These are phyloP conservation scores for Chaenogobius annularis DNA, from an alignment of 2,113 vertebrate genomes.

Conservation along the genomic window DNA sequence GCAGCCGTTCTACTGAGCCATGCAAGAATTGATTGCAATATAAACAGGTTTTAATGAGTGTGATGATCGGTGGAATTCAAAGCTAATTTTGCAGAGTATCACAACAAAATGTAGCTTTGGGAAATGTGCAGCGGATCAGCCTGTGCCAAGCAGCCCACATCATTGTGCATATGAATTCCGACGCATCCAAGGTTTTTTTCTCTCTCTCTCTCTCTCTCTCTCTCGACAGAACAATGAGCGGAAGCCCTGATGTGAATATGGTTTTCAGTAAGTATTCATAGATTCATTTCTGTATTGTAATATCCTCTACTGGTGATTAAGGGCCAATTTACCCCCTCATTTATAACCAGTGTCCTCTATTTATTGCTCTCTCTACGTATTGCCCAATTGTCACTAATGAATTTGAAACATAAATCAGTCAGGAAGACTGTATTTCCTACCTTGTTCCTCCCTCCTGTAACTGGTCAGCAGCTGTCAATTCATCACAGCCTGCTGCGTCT, in stretches of 20 bases:
- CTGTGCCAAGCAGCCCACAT: constrained; percentile 37
- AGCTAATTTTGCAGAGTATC: constrained; percentile 57
- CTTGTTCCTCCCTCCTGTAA: not conserved
- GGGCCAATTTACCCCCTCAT: not conserved
- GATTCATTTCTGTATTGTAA: not conserved
- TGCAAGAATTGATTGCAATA: constrained; percentile 54
- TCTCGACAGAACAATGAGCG: constrained; percentile 1
- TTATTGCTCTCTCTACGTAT: not conserved
- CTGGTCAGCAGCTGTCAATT: not conserved
- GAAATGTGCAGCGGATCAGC: constrained; percentile 24
- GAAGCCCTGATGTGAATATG: not conserved
- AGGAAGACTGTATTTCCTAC: not conserved
- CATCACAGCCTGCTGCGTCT: not conserved
- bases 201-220: not conserved
- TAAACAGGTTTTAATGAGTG: constrained; percentile 69
- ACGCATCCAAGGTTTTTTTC: not conserved
- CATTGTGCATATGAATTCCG: constrained; percentile 19
- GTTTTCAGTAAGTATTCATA: constrained; percentile 3
- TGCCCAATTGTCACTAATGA: not conserved
- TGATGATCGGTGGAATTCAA: constrained; percentile 60
- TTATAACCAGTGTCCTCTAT: not conserved
- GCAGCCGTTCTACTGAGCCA: constrained; percentile 45
- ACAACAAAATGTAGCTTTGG: constrained; percentile 48
- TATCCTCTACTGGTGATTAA: not conserved
- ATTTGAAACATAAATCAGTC: not conserved